phyloP scores from a whole-genome alignment of 2,113 vertebrate species.

The Dromiciops gliroides region DNA sequence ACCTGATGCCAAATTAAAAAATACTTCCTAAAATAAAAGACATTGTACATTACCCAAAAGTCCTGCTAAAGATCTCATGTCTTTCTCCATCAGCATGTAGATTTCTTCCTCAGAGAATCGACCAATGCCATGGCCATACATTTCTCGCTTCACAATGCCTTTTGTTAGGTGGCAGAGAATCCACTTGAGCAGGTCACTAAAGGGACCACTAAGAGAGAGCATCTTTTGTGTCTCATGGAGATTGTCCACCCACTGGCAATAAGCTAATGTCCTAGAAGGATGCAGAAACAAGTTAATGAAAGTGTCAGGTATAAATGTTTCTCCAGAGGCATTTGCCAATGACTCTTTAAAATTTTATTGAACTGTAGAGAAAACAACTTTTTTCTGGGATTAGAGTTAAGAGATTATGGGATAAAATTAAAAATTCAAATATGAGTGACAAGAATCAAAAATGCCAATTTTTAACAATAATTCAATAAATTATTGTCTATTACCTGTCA shows the following conservation, averaged over 20 bases:
- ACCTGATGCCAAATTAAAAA: conserved; percentile 4
- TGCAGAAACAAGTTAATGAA: conserved; percentile 66
- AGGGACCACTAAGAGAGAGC: conserved; percentile 92
- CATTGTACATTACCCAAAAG: conserved; percentile 89
- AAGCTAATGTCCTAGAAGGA: conserved; percentile 92
- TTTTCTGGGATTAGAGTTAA: too few relatives aligned
- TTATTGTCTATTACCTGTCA: neutral
- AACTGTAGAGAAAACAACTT: neutral
- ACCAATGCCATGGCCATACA: conserved; percentile 97
- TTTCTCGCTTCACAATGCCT: conserved; percentile 95
- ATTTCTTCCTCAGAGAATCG: conserved; percentile 96
- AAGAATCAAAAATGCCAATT: neutral
- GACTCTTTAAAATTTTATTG: neutral
- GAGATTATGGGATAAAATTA: neutral
- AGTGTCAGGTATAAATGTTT: conserved; percentile 31
- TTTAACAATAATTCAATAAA: neutral
- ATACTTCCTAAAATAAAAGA: neutral
- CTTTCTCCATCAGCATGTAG: conserved; percentile 97
- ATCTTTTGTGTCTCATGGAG: conserved; percentile 94
- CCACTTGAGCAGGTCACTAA: conserved; percentile 95
- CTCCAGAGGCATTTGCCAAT: conserved; percentile 11
- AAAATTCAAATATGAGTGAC: neutral
- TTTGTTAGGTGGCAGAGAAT: conserved; percentile 93
- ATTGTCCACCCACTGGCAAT: conserved; percentile 99
- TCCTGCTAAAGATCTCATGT: conserved; percentile 95